Evolutionary conservation across 1,140 invertebrate genomes (phyloP), one percentile per base, ranked within the genome.

Genomic region (Sycobia sp.): DNA sequence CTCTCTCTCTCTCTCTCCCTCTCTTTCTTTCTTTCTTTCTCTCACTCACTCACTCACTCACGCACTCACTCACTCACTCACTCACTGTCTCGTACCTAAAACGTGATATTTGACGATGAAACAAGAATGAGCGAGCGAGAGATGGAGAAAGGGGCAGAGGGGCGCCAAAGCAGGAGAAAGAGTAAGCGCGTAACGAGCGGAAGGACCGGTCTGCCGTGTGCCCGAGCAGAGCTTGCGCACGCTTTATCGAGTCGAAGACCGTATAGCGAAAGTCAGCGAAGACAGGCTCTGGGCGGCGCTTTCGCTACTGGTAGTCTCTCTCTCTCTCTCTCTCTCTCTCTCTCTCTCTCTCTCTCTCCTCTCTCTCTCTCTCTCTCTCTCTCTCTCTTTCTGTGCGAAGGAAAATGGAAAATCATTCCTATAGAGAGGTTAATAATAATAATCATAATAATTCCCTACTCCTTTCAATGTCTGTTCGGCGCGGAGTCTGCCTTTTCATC

Each of bases 401-500:
- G 66, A 71, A 74, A 72, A 75, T 73, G 71, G 70, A 68, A 77
- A 78, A 77, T 77, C 69, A 73, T 76, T 76, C 70, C 75, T 72
- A 76, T 76, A 77, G 76, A 78, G 77, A 76, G 64, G 71, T 76
- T 78, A 77, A 77, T 77, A 78, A 78, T 75, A 76, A 78, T 78
- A 77, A 78, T 78, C 71, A 78, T 78, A 76, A 78, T 78, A 78
- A 78, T 78, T 77, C 72, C 65, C 75, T 72, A 73, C 74, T 78
- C 74, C 76, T 76, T 77, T 78, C 72, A 76, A 68, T 61, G 70
- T 71, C 74, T 74, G 74, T 75, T 73, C 67, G 73, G 57, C 69
- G 57, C 69, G 67, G 34, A 29, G 32, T 38, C 36, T 50, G 72
- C 68, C 75, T 78, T 78, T 78, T 77, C 76, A 78, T 77, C 68